Conservation (phyloP, 2,113 vertebrate genomes). For the Pomatorhinus ruficollis region DNA sequence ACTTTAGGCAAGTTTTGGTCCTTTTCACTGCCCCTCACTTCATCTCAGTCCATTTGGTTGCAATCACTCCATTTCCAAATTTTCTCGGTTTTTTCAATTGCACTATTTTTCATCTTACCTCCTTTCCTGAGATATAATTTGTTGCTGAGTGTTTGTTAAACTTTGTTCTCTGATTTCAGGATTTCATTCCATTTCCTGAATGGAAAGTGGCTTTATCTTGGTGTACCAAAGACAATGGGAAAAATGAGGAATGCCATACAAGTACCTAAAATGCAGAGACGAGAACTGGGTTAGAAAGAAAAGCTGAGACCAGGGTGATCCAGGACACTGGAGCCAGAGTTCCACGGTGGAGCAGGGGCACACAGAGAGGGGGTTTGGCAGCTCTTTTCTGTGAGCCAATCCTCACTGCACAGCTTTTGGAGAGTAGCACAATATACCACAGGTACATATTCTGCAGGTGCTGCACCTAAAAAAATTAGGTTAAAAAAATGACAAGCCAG, state of each 20-base stretch:
- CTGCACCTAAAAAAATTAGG: background rate
- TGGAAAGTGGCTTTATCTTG: background rate
- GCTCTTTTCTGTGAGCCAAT: background rate
- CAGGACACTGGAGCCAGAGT: no score
- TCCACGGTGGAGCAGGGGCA: accelerated
- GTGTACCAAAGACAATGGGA: background rate
- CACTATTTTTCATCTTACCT: no score
- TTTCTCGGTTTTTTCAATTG: no score
- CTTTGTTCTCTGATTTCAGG: no score
- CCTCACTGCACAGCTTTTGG: accelerated
- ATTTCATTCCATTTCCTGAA: no score
- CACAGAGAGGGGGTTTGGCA: accelerated
- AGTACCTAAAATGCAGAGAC: background rate
- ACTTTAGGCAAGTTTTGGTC: no score
- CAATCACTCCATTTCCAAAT: no score
- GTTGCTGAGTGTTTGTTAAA: no score
- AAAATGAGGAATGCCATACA: background rate
- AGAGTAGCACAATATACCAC: accelerated
- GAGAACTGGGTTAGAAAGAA: background rate
- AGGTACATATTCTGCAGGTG: accelerated
- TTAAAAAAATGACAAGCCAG: accelerated
- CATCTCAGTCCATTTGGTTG: no score
- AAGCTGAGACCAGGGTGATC: accelerated
- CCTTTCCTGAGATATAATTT: no score
- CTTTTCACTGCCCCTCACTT: no score